phyloP scores from a whole-genome alignment of 1,140 invertebrate species.

The Bicyclus anynana region DNA sequence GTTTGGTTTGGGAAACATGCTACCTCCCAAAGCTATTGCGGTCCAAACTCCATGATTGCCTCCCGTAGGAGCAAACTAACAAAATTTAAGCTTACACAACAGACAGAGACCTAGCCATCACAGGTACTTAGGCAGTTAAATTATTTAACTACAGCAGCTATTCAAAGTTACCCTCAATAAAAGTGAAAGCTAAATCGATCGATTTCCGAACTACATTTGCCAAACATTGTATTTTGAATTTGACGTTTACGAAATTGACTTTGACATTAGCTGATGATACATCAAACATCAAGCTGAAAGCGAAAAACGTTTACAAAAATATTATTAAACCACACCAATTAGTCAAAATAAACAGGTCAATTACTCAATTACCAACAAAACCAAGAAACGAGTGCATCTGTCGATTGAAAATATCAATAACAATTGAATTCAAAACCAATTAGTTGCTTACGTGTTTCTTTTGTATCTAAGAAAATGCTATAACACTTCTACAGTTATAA shows the following conservation, averaged over 20 bases:
- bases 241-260: no score
- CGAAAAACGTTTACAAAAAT: not conserved
- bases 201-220: conserved; percentile 27
- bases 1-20: no score
- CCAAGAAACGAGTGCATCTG: not conserved
- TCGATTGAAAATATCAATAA: not conserved
- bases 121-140: no score
- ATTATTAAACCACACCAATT: not conserved
- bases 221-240: conserved; percentile 21
- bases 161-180: not conserved
- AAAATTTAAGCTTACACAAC: no score
- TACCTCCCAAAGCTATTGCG: no score
- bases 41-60: no score
- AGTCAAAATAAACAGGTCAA: not conserved
- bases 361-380: not conserved
- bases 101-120: no score
- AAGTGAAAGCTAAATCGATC: conserved; percentile 21
- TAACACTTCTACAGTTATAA: not conserved
- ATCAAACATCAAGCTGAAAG: not conserved
- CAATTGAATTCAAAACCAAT: not conserved
- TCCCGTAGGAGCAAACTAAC: no score
- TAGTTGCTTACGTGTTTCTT: conserved; percentile 27
- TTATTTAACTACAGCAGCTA: no score
- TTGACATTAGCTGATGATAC: not conserved
- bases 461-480: not conserved